phyloP scores from a whole-genome alignment of 2,113 vertebrate genomes.

The Echinops telfairi region DNA sequence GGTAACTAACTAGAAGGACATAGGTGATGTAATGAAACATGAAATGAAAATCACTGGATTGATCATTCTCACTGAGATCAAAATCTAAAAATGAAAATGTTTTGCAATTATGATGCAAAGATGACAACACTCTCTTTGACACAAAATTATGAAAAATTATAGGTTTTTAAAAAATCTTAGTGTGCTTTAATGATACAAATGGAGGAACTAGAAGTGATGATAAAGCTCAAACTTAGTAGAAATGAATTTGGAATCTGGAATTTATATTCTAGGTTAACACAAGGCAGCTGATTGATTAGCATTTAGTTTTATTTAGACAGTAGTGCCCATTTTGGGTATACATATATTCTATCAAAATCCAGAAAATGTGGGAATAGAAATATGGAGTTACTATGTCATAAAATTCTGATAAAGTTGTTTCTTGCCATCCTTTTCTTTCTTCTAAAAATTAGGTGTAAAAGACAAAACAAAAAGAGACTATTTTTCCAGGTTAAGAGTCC shows the following conservation, averaged over 20 bases:
- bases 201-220: conserved; percentile 33
- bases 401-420: too few relatives aligned
- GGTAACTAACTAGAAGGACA: conserved; percentile 31
- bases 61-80: conserved; percentile 53
- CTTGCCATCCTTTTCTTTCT: not conserved
- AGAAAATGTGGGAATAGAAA: too few relatives aligned
- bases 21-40: not conserved
- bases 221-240: conserved; percentile 59
- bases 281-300: conserved; percentile 14
- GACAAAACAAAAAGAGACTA: conserved; percentile 23
- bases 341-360: not conserved
- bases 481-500: not conserved
- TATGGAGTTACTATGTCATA: too few relatives aligned
- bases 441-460: conserved; percentile 48
- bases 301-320: conserved; percentile 39
- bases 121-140: not conserved
- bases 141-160: conserved; percentile 56
- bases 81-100: conserved; percentile 68
- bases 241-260: conserved; percentile 47
- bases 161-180: conserved; percentile 49
- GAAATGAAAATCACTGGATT: conserved; percentile 63
- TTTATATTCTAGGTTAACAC: conserved; percentile 50
- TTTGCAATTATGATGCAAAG: conserved; percentile 56
- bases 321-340: conserved; percentile 12
- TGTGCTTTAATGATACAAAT: conserved; percentile 56